A percentile compares a stretch with the other conserved stretches of the same genome.
These are phyloP conservation scores for Ridgeia piscesae DNA, from an alignment of 1,140 invertebrate genomes.

Conservation along the genomic window DNA sequence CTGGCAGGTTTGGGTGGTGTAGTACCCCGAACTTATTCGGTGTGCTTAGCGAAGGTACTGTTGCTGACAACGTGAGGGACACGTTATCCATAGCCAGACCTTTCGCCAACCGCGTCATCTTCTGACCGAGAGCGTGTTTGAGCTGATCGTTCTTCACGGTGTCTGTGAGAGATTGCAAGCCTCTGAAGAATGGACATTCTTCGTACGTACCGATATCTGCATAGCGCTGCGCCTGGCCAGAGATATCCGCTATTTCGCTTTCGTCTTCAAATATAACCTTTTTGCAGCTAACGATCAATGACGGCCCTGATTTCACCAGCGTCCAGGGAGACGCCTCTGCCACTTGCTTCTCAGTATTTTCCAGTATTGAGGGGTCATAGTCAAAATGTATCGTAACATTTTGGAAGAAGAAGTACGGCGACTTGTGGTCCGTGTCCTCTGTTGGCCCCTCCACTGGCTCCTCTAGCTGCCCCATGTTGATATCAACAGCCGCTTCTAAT, in stretches of 20 bases:
- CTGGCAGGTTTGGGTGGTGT: neutral
- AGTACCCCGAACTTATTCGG: neutral
- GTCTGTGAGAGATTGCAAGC: neutral
- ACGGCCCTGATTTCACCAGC: neutral
- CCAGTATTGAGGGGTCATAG: neutral
- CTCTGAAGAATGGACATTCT: neutral
- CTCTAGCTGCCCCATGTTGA: neutral
- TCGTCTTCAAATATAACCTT: neutral
- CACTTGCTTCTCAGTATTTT: neutral
- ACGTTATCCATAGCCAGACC: neutral
- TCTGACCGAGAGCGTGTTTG: neutral
- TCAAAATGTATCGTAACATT: neutral
- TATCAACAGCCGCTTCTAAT: neutral
- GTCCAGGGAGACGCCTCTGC: neutral
- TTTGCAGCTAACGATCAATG: neutral
- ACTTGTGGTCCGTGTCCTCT: neutral
- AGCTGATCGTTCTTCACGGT: neutral
- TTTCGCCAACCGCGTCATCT: neutral
- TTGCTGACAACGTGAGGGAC: neutral
- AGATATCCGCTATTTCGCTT: neutral
- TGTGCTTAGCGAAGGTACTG: neutral
- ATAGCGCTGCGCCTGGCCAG: neutral
- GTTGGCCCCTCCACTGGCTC: neutral
- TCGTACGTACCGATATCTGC: neutral
- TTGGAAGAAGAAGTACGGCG: neutral